Evolutionary conservation across 2,888 invertebrate species (phyloP), one percentile per base, ranked within the genome.

Genomic region (Pecten maximus): DNA sequence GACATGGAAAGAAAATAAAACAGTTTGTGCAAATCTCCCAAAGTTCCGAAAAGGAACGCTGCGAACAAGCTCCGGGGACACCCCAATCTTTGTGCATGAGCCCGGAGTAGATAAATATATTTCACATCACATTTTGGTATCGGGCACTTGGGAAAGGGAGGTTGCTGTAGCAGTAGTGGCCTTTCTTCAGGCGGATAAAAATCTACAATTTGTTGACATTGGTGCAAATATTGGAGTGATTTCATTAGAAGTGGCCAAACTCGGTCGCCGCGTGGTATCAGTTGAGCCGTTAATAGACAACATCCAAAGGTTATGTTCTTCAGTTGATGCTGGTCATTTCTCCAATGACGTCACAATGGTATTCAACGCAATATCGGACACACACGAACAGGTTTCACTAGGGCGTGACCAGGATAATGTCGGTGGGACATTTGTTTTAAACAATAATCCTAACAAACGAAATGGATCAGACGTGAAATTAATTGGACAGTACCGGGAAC

Each of bases 211-310:
- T 40, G 48, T 91, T 16, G 91, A 91, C 88, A 88, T 91, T 8
- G 91, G 91, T 40, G 91, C 91, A 6, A 91, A 91, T 50, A 28
- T 91, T 16, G 91, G 91, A 16, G 91, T 91, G 12, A 90, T 89
- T 88, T 89, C 91, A 19, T 44, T 91, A 19, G 88, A 90, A 15
- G 89, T 89, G 16, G 91, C 91, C 28, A 91, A 91, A 89, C 88
- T 89, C 39, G 90, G 90, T 16, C 87, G 91, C 40, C 74, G 89
- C 50, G 91, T 91, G 0, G 74, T 91, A 19, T 50, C 91, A 1
- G 89, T 91, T 12, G 91, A 91, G 40, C 90, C 91, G 0, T 44
- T 91, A 35, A 60, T 88, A 28, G 89, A 88, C 48, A 91, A 91
- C 40, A 40, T 90, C 10, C 89, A 91, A 40, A 54, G 91, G 40